Conservation (phyloP, 2,888 invertebrate genomes). For the Dusona sp. region DNA sequence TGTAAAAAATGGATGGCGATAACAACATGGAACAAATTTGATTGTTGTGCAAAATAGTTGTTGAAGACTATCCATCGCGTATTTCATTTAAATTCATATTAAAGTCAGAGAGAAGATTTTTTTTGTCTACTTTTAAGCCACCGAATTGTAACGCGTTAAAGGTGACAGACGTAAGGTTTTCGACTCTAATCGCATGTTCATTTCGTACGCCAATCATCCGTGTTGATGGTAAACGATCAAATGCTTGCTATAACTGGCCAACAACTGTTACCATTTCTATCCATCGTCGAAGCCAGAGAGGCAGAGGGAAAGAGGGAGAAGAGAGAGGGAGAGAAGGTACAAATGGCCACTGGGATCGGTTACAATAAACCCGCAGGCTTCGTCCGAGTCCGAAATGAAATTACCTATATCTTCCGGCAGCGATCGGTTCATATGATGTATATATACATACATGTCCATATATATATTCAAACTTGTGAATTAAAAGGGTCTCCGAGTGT, state of each 20-base stretch:
- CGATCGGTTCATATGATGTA: conserved; percentile 73
- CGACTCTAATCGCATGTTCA: neutral
- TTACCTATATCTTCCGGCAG: conserved; percentile 79
- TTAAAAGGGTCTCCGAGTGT: conserved; percentile 74
- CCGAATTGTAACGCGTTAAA: too few species aligned
- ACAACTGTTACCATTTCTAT: conserved; percentile 43
- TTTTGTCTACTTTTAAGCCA: neutral
- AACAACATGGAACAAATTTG: neutral
- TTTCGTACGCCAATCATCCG: neutral
- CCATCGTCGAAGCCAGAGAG: conserved; percentile 22
- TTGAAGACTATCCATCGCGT: too few species aligned
- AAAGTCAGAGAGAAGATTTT: neutral
- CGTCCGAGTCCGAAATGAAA: conserved; percentile 75
- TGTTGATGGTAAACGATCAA: neutral
- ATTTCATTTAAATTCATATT: too few species aligned
- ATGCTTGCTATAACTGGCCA: conserved; percentile 8
- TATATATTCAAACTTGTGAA: conserved; percentile 74
- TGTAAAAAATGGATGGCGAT: neutral
- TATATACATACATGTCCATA: neutral
- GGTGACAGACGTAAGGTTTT: neutral
- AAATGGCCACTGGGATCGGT: conserved; percentile 78
- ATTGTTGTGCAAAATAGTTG: too few species aligned
- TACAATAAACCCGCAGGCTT: conserved; percentile 77
- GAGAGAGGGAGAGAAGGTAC: conserved; percentile 45
- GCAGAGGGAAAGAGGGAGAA: neutral